Percentiles rank a stretch among this genome's conserved stretches.
phyloP scores from a whole-genome alignment of 2,797 vertebrate species.

The Lepidocolaptes lacrymiger region DNA sequence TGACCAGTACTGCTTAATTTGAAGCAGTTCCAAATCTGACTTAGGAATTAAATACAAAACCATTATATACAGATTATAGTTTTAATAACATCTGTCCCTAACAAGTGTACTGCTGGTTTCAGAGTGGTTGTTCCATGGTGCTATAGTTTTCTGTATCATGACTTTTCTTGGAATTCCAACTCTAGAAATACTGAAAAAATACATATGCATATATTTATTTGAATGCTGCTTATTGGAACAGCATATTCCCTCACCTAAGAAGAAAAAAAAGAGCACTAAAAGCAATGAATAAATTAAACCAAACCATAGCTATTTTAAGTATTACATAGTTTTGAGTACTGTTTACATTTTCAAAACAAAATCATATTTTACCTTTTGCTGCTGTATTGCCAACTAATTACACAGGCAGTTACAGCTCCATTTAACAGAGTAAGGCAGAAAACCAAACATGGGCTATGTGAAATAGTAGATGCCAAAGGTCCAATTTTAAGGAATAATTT shows the following conservation, averaged over 20 bases:
- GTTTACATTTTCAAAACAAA: background rate
- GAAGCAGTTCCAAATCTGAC: background rate
- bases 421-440: background rate
- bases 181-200: background rate
- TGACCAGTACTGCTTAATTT: background rate
- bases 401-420: background rate
- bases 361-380: background rate
- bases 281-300: background rate
- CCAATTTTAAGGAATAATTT: background rate
- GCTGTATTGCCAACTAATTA: background rate
- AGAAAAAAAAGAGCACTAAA: background rate
- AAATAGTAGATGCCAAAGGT: background rate
- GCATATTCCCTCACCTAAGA: background rate
- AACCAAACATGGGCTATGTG: background rate
- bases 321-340: background rate
- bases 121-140: background rate
- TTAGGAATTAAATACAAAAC: background rate
- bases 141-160: background rate
- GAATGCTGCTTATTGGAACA: background rate
- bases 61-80: background rate
- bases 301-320: background rate
- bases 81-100: background rate
- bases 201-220: background rate
- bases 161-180: background rate
- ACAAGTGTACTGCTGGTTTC: background rate